Evolutionary conservation across 2,888 invertebrate genomes (phyloP).

Genomic region (Lochmaea crataegi): DNA sequence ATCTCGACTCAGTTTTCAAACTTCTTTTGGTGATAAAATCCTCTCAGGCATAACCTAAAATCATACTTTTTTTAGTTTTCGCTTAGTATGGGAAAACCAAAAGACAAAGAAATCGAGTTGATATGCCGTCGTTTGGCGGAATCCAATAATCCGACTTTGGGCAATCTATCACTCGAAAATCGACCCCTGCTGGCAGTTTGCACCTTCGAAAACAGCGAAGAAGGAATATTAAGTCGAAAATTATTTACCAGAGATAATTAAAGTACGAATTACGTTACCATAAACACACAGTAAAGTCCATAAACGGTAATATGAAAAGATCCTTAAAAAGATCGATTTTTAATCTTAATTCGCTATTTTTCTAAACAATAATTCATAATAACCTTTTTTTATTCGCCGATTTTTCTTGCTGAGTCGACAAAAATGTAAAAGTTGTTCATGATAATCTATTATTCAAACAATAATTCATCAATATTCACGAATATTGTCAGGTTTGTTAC

Average conservation of each 20-base stretch:
- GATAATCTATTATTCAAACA: too few relatives aligned
- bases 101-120: slow-evolving; percentile 61
- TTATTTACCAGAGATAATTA: neutral
- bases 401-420: too few relatives aligned
- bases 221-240: slow-evolving; percentile 9
- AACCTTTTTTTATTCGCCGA: too few relatives aligned
- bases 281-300: too few relatives aligned
- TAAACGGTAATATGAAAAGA: too few relatives aligned
- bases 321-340: too few relatives aligned
- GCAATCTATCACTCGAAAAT: slow-evolving; percentile 53
- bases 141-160: slow-evolving; percentile 61
- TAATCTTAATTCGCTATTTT: too few relatives aligned
- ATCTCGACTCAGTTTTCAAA: slow-evolving; percentile 13
- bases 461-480: too few relatives aligned
- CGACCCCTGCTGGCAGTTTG: slow-evolving; percentile 23
- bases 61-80: slow-evolving; percentile 28
- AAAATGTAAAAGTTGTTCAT: too few relatives aligned
- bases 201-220: slow-evolving; percentile 19
- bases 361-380: too few relatives aligned
- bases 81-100: slow-evolving; percentile 3
- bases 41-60: slow-evolving; percentile 18
- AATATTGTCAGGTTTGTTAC: too few relatives aligned
- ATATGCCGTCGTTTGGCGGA: slow-evolving; percentile 54
- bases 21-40: slow-evolving; percentile 2
- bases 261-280: neutral